These are phyloP conservation scores for Andrena marginata DNA, from an alignment of 2,888 invertebrate species.

Conservation along the genomic window DNA sequence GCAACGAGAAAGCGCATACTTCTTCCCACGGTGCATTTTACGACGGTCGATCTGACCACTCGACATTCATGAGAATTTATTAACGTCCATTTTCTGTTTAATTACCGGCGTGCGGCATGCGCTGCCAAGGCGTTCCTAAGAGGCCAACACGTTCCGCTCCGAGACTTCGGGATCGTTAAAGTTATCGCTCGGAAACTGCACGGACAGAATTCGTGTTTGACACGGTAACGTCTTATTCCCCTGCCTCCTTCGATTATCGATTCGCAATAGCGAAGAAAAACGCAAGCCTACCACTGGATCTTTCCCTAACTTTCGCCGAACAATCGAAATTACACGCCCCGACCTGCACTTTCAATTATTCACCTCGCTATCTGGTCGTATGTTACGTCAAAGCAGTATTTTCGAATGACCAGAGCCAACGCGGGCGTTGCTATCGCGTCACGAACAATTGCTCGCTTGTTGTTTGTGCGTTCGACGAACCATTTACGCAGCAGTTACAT, in stretches of 20 bases:
- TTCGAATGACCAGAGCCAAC: background rate
- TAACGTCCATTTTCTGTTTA: constrained; percentile 78
- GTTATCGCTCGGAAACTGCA: constrained; percentile 46
- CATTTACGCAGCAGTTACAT: constrained; percentile 47
- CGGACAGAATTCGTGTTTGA: constrained; percentile 66
- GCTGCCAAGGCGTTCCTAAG: constrained; percentile 69
- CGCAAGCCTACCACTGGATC: background rate
- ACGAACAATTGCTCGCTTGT: constrained; percentile 50
- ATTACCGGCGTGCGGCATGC: constrained; percentile 73
- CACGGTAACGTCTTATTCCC: constrained; percentile 69
- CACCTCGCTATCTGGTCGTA: no score
- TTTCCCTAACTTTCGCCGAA: no score
- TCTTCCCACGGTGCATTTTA: constrained; percentile 70
- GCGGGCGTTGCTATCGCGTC: constrained; percentile 7
- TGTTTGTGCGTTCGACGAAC: constrained; percentile 54
- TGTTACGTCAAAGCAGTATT: no score
- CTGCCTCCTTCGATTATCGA: constrained; percentile 46
- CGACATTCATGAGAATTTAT: constrained; percentile 75
- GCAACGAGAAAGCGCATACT: constrained; percentile 48
- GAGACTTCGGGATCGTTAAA: constrained; percentile 64
- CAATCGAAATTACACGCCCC: background rate
- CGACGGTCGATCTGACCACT: constrained; percentile 59
- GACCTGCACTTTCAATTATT: background rate
- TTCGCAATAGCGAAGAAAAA: constrained; percentile 18
- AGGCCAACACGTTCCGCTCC: constrained; percentile 63